A percentile compares a stretch with the other conserved stretches of the same genome.
These are phyloP conservation scores for Serranus cabrilla DNA, from an alignment of 2,797 vertebrate species.

Conservation along the genomic window DNA sequence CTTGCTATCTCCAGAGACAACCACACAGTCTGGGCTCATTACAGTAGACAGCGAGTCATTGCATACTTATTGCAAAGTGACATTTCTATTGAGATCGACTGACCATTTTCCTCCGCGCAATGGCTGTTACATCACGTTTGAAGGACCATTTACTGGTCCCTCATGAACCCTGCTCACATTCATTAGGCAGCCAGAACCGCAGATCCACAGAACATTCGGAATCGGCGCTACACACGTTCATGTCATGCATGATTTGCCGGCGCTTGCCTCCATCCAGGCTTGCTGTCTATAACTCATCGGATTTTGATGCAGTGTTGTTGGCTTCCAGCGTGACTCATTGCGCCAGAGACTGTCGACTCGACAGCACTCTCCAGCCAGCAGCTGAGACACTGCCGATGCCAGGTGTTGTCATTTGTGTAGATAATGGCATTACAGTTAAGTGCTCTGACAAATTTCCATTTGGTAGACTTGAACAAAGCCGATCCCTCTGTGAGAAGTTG, in stretches of 20 bases:
- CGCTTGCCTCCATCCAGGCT: slow-evolving; percentile 58
- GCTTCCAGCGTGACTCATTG: slow-evolving; percentile 60
- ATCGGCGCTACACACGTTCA: slow-evolving; percentile 40
- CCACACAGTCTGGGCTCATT: slow-evolving; percentile 73
- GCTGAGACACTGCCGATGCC: slow-evolving; percentile 50
- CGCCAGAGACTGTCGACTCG: slow-evolving; percentile 30
- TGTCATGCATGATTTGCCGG: slow-evolving; percentile 72
- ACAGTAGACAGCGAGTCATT: slow-evolving; percentile 78
- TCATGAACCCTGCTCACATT: slow-evolving; percentile 75
- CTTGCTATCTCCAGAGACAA: slow-evolving; percentile 73
- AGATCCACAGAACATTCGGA: slow-evolving; percentile 58
- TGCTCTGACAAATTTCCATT: slow-evolving; percentile 46
- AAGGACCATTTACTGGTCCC: slow-evolving; percentile 79
- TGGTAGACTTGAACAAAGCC: slow-evolving; percentile 44
- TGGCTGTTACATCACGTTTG: slow-evolving; percentile 76
- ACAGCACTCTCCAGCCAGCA: slow-evolving; percentile 38
- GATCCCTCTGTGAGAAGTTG: slow-evolving; percentile 14
- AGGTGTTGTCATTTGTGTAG: slow-evolving; percentile 62
- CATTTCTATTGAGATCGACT: slow-evolving; percentile 81
- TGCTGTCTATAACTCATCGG: slow-evolving; percentile 68
- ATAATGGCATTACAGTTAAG: slow-evolving; percentile 51
- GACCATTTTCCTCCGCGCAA: slow-evolving; percentile 72
- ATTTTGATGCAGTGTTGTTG: slow-evolving; percentile 52
- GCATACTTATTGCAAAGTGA: slow-evolving; percentile 81
- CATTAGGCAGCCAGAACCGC: slow-evolving; percentile 69